phyloP scores from a whole-genome alignment of 2,797 vertebrate genomes.

The Miopithecus talapoin region DNA sequence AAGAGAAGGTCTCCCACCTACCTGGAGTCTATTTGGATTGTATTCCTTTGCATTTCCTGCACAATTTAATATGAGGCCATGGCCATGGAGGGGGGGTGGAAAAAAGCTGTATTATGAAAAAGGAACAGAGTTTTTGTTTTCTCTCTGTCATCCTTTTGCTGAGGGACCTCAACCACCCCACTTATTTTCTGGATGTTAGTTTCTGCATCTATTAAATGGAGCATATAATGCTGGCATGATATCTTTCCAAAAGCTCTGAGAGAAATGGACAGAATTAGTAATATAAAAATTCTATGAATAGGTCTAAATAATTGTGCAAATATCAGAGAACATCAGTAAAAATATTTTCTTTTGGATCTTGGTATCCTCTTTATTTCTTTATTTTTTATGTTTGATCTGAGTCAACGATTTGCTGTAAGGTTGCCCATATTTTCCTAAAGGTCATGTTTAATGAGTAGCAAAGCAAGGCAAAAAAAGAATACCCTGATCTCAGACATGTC shows the following conservation, averaged over 20 bases:
- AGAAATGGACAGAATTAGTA: not conserved
- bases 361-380: not conserved
- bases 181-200: not conserved
- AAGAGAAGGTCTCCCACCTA: not conserved
- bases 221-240: not conserved
- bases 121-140: not conserved
- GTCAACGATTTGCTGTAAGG: not conserved
- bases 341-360: not conserved
- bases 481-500: not conserved
- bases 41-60: not conserved
- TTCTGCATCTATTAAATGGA: not conserved
- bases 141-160: not conserved
- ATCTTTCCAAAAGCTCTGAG: not conserved
- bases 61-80: not conserved
- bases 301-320: not conserved
- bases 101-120: not conserved
- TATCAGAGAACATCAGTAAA: not conserved
- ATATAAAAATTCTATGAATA: not conserved
- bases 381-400: not conserved
- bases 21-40: not conserved
- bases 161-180: rapidly evolving
- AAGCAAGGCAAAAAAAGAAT: not conserved
- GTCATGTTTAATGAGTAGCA: not conserved
- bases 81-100: rapidly evolving
- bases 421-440: not conserved